phyloP scores from a whole-genome alignment of 2,797 vertebrate species.

The Molossus molossus region DNA sequence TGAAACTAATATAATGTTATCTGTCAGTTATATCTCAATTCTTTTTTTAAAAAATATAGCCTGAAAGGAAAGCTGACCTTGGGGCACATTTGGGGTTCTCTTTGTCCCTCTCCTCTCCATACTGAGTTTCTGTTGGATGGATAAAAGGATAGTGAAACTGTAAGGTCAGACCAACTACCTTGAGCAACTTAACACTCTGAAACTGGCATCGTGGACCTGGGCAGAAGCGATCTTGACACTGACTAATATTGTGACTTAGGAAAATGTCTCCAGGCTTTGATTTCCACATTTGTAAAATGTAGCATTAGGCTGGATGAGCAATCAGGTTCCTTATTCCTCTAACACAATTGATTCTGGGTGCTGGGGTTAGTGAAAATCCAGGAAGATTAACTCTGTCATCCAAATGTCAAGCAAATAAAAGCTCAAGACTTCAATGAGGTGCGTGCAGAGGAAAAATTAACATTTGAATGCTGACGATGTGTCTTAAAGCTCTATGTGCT shows the following conservation, averaged over 20 bases:
- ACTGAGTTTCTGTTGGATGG: background rate
- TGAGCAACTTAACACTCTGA: background rate
- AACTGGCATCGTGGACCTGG: background rate
- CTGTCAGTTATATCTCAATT: background rate
- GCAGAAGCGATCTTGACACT: background rate
- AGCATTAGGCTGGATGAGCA: background rate
- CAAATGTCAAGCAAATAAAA: constrained; percentile 50
- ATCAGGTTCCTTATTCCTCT: background rate
- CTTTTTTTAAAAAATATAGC: background rate
- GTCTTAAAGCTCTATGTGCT: background rate
- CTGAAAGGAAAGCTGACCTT: constrained; percentile 21
- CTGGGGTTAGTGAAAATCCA: background rate
- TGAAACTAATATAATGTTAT: background rate
- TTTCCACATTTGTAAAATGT: background rate
- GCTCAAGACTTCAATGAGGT: background rate
- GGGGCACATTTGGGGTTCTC: background rate
- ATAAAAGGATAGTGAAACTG: background rate
- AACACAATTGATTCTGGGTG: background rate
- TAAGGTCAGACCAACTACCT: background rate
- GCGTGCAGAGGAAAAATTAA: background rate
- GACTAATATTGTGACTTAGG: background rate
- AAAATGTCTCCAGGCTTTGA: background rate
- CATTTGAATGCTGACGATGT: background rate
- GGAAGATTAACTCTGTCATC: background rate
- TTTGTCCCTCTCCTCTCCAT: background rate